These are phyloP conservation scores for Meta bourneti DNA, from an alignment of 2,888 invertebrate genomes.

Conservation along the genomic window DNA sequence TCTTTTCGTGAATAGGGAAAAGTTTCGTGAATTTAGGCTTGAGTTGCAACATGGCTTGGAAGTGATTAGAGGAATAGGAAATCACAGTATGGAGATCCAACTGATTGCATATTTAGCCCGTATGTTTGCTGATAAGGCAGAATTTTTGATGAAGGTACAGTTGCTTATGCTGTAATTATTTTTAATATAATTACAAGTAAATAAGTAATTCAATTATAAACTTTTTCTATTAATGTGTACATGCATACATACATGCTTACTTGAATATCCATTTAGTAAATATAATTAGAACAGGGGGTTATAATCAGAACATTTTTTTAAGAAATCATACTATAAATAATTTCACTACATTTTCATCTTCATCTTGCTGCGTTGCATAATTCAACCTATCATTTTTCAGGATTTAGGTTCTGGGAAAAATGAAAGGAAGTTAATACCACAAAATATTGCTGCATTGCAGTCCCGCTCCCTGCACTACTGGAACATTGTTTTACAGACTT, in stretches of 20 bases:
- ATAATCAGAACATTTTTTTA: no score
- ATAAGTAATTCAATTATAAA: no score
- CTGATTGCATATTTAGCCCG: constrained; percentile 88
- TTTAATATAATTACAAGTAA: no score
- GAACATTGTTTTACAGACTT: constrained; percentile 85
- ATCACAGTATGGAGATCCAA: constrained; percentile 89
- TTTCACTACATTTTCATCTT: no score
- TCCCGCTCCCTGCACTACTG: constrained; percentile 88
- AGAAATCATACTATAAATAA: no score
- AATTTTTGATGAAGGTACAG: constrained; percentile 47
- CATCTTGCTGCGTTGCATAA: no score
- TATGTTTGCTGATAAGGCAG: constrained; percentile 84
- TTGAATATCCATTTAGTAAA: no score
- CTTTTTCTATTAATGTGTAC: no score
- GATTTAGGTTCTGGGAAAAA: neutral
- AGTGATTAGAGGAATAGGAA: constrained; percentile 89
- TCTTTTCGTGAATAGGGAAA: constrained; percentile 79
- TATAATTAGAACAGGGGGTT: no score
- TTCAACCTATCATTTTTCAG: no score
- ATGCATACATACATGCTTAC: no score
- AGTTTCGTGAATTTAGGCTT: constrained; percentile 86
- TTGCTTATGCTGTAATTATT: no score
- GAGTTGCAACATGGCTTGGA: constrained; percentile 90
- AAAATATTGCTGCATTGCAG: constrained; percentile 83
- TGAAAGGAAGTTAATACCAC: constrained; percentile 41